Percentiles rank a stretch among this genome's conserved stretches.
These are phyloP conservation scores for Sebastes aleutianus DNA, from an alignment of 2,797 vertebrate genomes.

Conservation along the genomic window DNA sequence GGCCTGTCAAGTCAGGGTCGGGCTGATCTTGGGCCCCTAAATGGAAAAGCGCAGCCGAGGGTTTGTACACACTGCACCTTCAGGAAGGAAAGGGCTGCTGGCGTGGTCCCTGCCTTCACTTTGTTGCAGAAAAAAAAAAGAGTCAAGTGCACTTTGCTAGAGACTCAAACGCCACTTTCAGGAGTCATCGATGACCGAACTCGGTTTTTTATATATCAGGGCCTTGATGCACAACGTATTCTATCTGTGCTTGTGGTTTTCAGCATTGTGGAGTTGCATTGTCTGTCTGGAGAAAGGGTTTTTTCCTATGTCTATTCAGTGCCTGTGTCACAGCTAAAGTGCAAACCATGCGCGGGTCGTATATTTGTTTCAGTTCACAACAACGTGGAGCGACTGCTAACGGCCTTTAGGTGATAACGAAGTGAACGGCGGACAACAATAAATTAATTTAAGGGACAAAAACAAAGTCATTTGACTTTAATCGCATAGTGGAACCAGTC, in stretches of 20 bases:
- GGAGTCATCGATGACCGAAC: conserved; percentile 12
- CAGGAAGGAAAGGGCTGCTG: conserved; percentile 64
- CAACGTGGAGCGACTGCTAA: conserved; percentile 47
- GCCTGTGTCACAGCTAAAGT: conserved; percentile 73
- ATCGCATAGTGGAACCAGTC: conserved; percentile 51
- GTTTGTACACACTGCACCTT: conserved; percentile 31
- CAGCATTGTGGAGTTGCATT: conserved; percentile 44
- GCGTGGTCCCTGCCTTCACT: conserved; percentile 71
- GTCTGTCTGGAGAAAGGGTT: conserved; percentile 41
- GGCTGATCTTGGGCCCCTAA: conserved; percentile 39
- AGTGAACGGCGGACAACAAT: conserved; percentile 39
- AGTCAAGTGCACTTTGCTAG: conserved; percentile 74
- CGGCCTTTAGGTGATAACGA: conserved; percentile 48
- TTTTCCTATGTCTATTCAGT: conserved; percentile 61
- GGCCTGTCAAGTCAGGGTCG: conserved; percentile 1
- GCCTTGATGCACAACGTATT: conserved; percentile 13
- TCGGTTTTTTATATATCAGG: conserved; percentile 3
- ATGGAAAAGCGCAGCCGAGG: conserved; percentile 50
- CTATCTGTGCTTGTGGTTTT: conserved; percentile 61
- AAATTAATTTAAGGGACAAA: conserved; percentile 22
- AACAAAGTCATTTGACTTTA: conserved; percentile 39
- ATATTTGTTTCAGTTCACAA: conserved; percentile 53
- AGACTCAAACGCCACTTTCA: conserved; percentile 51
- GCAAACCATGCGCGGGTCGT: conserved; percentile 53
- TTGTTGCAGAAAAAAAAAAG: conserved; percentile 54